Base-by-base conservation (phyloP, 2,797 vertebrate species). In the Synanceia verrucosa region DNA sequence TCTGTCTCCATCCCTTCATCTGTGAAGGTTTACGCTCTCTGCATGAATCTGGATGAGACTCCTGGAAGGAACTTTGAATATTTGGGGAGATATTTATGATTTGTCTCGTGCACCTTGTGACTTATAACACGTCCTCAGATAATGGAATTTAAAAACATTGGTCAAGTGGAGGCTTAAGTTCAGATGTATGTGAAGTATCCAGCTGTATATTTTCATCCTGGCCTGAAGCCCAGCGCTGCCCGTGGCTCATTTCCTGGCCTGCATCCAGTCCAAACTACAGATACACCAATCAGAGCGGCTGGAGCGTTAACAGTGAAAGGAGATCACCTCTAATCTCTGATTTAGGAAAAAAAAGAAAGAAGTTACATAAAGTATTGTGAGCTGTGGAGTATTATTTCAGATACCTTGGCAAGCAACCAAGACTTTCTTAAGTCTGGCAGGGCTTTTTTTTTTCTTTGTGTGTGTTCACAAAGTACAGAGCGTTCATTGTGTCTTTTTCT, bases 401-500 rank as follows among this genome's bases (percentile, higher is more conserved):
- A 91, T 89, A 82, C 74, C 66, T 86, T 92, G 90, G 88, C 88
- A 2, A 28, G 31, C 24, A 41, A 87, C 85, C 88, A 91, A 88
- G 79, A 74, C 52, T 55, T 84, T 88, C 83, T 83, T 84, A 84
- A 90, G 73, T 84, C 86, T 88, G 84, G 79, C 80, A 79, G 65
- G 69, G 67, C 26, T 61, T 80, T 67, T 89, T 69, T 5, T 57
- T 79, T 55, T 90, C 62, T 74, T 41, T 67, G 76, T 80, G 52
- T 4, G 11, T 74, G 82, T 87, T 44, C 53, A 80, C 77, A 87
- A 87, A 88, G 85, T 82, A 92, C 87, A 90, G 82, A 91, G 86
- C 78, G 59, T 79, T 86, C 87, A 89, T 91, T 91, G 86, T 91
- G 81, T 85, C 71, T 86, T 85, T 90, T 78, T 85, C 73, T 85